A percentile compares a stretch with the other conserved stretches of the same genome.
These are phyloP conservation scores for Proales similis DNA, from an alignment of 1,140 invertebrate genomes.

Conservation along the genomic window DNA sequence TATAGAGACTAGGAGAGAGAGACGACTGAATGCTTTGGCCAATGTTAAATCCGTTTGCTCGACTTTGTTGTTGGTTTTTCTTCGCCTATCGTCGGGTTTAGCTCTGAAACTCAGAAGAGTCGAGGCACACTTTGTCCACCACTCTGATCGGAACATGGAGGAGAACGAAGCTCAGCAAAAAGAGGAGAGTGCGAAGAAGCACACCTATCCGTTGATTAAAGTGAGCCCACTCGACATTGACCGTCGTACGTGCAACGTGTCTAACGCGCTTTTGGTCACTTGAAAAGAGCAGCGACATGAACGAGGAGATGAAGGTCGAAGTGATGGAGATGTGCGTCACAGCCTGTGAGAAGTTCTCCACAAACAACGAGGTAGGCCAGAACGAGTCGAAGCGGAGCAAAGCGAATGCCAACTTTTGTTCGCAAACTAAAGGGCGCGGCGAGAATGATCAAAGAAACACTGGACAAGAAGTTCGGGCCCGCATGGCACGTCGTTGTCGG, in stretches of 20 bases:
- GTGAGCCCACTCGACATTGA: conserved; percentile 26
- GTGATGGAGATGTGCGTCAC: conserved; percentile 79
- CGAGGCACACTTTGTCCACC: no score
- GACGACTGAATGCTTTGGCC: no score
- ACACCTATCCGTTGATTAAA: conserved; percentile 40
- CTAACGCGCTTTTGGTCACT: background rate
- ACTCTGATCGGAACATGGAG: no score
- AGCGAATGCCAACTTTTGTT: background rate
- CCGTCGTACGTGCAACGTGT: background rate
- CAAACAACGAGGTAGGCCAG: conserved; percentile 69
- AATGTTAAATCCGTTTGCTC: no score
- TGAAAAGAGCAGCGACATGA: conserved; percentile 67
- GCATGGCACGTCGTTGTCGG: conserved; percentile 86
- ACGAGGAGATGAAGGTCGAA: conserved; percentile 79
- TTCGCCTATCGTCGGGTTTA: no score
- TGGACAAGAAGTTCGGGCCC: conserved; percentile 88
- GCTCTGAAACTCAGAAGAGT: no score
- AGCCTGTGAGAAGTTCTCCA: conserved; percentile 77
- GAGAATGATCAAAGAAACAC: conserved; percentile 78
- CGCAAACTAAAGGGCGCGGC: conserved; percentile 65
- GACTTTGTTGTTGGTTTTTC: no score
- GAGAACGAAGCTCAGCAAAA: conserved; percentile 40
- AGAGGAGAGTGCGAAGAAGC: conserved; percentile 38
- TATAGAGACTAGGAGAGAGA: no score
- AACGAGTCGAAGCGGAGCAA: background rate